These are phyloP conservation scores for Ploceus nigricollis DNA, from an alignment of 2,113 vertebrate species.

Conservation along the genomic window DNA sequence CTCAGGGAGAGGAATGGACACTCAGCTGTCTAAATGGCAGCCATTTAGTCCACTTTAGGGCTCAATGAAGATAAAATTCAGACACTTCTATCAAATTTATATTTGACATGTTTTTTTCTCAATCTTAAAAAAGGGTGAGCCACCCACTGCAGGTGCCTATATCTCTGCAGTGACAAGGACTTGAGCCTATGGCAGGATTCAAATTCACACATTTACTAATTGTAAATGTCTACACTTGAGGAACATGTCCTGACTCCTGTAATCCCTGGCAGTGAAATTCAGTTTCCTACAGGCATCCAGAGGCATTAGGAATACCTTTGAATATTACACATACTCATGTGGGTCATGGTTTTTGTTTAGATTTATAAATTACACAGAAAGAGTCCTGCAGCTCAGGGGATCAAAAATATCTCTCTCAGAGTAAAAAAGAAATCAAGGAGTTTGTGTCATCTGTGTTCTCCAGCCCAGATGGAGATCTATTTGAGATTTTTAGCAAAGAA, in stretches of 20 bases:
- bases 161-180: background rate
- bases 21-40: background rate
- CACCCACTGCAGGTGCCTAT: accelerated
- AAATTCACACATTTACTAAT: background rate
- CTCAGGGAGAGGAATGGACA: background rate
- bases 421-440: background rate
- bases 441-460: background rate
- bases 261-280: background rate
- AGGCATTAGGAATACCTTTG: background rate
- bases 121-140: background rate
- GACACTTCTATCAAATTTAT: background rate
- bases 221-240: background rate
- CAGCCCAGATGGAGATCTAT: background rate
- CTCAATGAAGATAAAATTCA: background rate
- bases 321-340: background rate
- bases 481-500: background rate
- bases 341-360: background rate
- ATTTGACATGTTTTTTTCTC: background rate
- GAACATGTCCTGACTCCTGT: background rate
- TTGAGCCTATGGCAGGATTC: background rate
- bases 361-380: background rate
- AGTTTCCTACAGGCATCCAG: background rate
- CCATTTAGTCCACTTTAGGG: background rate
- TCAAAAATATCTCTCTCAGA: background rate
- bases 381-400: background rate